These are phyloP conservation scores for Gymnogyps californianus DNA, from an alignment of 2,113 vertebrate genomes.

Conservation along the genomic window DNA sequence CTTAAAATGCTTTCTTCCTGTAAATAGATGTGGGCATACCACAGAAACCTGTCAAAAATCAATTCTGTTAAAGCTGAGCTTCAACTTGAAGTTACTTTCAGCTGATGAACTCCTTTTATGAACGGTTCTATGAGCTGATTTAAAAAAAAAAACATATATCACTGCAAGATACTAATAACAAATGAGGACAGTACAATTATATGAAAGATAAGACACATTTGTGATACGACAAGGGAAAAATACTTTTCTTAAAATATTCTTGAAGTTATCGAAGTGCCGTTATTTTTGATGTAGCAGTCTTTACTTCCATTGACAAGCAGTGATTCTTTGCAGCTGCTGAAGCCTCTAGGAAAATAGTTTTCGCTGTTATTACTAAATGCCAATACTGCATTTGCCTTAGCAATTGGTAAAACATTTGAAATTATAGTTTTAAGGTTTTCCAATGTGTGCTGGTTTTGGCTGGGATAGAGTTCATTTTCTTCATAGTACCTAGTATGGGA, in stretches of 20 bases:
- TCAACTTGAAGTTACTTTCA: background rate
- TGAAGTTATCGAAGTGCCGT: background rate
- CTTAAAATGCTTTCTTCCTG: background rate
- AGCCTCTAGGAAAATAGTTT: background rate
- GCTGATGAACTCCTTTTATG: background rate
- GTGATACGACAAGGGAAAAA: background rate
- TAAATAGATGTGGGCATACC: background rate
- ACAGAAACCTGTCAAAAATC: background rate
- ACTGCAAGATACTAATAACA: background rate
- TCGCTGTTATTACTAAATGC: background rate
- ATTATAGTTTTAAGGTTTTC: background rate
- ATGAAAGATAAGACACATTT: background rate
- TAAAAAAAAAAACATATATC: background rate
- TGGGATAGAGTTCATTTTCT: too few relatives aligned
- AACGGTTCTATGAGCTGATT: background rate
- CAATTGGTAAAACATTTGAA: background rate
- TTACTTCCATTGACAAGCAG: background rate
- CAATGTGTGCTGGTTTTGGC: background rate
- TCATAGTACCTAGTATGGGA: too few relatives aligned
- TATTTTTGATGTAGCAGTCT: background rate
- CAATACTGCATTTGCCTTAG: background rate
- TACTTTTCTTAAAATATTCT: background rate
- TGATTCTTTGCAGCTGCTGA: background rate
- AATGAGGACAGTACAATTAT: background rate
- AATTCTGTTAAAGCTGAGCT: background rate